Base-by-base conservation (phyloP, 2,888 invertebrate species). In the Octodonta nipae region DNA sequence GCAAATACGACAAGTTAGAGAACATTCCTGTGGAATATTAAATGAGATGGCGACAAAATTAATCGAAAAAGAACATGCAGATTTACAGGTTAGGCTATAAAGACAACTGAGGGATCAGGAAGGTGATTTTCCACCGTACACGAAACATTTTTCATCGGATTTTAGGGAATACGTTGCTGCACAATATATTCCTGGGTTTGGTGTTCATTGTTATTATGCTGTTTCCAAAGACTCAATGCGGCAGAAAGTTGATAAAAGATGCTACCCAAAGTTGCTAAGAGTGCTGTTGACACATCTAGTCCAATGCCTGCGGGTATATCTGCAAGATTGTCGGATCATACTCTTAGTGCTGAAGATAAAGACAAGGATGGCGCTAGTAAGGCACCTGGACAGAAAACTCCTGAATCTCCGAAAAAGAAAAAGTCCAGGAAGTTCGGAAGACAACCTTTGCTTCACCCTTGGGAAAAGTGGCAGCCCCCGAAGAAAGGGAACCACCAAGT, bases 181-280 rank as follows among this genome's bases (percentile, higher is more conserved):
- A 12, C 67, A 67, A 42, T 59, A 64, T 41, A 66, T 67, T 34
- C 64, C 65, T 16, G 53, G 60, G 35, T 66, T 64, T 46, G 67
- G 67, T 2, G 55, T 64, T 8, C 67, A 68, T 33, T 64, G 59
- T n/a, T 68, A 61, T 41, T 67, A 65, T 42, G 68, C 67, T 2
- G 49, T 63, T 28, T 66, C 66, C 5, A 56, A 48, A 11, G 60
- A 65, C 35, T 63, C 65, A 1, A 36, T 67, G 16, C 67, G 66
- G 66, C 45, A 53, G 6, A 50, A 54, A 25, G 33, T 56, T 3
- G 55, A 61, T 7, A 54, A 51, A 22, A 56, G 52, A 2, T 41
- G 57, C 6, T 46, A 60, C 30, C 57, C 59, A 7, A 56, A 45
- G 41, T 41, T 12, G 41, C 41, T 4, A 43, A 37, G 16, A 47